Conservation (phyloP, 2,113 vertebrate species). For the Dromiciops gliroides region DNA sequence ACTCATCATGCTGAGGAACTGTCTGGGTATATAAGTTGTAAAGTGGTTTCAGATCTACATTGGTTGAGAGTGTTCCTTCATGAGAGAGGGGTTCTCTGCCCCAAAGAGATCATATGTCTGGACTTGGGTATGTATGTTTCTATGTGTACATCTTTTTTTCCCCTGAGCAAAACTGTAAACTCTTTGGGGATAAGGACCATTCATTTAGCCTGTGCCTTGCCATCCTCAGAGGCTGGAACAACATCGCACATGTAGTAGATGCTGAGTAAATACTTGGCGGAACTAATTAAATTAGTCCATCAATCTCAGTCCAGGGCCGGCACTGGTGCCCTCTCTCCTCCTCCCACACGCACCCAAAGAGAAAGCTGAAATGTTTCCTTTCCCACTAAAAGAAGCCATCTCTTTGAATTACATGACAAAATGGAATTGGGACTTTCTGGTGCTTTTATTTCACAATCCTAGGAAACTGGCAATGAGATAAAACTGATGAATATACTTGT, state of each 20-base stretch:
- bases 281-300: background rate
- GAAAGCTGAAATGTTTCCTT: conserved; percentile 18
- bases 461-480: conserved; percentile 14
- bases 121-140: background rate
- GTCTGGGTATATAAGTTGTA: background rate
- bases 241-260: background rate
- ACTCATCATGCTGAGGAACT: background rate
- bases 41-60: background rate
- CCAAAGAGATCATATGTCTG: background rate
- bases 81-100: background rate
- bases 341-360: background rate
- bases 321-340: background rate
- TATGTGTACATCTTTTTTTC: too few species aligned
- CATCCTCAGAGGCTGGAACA: background rate
- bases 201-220: background rate
- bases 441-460: conserved; percentile 22
- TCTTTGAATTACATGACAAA: background rate
- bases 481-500: conserved; percentile 47
- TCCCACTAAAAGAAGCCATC: conserved; percentile 42
- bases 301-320: background rate
- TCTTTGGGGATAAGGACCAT: too few species aligned
- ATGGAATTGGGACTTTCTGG: background rate
- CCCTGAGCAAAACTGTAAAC: too few species aligned
- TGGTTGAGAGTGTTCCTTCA: background rate
- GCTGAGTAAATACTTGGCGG: background rate